Percentiles rank a stretch among this genome's conserved stretches.
These are phyloP conservation scores for Aplochiton taeniatus DNA, from an alignment of 2,797 vertebrate species.

Conservation along the genomic window DNA sequence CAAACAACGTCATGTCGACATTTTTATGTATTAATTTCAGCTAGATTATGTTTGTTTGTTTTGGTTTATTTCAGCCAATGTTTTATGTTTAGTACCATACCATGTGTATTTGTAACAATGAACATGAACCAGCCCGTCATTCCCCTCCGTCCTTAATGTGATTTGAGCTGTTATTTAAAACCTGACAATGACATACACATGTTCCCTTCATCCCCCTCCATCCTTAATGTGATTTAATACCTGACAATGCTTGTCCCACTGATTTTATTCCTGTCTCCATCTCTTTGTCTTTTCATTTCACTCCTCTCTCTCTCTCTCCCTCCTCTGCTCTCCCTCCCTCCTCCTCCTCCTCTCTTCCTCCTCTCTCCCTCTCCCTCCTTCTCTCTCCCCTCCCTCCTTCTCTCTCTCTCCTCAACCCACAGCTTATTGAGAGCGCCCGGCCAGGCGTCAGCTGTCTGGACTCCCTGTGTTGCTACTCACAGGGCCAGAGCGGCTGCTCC, in stretches of 20 bases:
- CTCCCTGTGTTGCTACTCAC: conserved; percentile 95
- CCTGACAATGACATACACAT: conserved; percentile 11
- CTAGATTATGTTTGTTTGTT: too few species aligned
- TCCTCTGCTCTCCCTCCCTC: conserved; percentile 7
- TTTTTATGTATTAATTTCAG: too few species aligned
- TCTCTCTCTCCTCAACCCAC: conserved; percentile 16
- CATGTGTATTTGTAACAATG: too few species aligned
- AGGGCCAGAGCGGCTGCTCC: conserved; percentile 86
- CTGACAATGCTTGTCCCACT: conserved; percentile 9
- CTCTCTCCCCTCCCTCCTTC: not conserved
- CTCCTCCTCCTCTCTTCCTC: not conserved
- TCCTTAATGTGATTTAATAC: too few species aligned
- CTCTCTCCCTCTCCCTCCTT: not conserved
- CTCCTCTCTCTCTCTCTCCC: not conserved
- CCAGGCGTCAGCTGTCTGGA: conserved; percentile 94
- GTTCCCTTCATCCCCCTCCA: not conserved
- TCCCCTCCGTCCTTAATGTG: too few species aligned
- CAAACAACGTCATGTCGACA: too few species aligned
- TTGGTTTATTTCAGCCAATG: too few species aligned
- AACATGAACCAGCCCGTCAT: too few species aligned
- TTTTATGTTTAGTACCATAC: too few species aligned
- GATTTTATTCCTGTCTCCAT: conserved; percentile 24
- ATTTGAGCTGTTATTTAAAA: not conserved
- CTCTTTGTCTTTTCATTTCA: conserved; percentile 6
- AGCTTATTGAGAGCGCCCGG: conserved; percentile 87